phyloP scores from a whole-genome alignment of 2,113 vertebrate species.

The Rhinolophus sinicus region DNA sequence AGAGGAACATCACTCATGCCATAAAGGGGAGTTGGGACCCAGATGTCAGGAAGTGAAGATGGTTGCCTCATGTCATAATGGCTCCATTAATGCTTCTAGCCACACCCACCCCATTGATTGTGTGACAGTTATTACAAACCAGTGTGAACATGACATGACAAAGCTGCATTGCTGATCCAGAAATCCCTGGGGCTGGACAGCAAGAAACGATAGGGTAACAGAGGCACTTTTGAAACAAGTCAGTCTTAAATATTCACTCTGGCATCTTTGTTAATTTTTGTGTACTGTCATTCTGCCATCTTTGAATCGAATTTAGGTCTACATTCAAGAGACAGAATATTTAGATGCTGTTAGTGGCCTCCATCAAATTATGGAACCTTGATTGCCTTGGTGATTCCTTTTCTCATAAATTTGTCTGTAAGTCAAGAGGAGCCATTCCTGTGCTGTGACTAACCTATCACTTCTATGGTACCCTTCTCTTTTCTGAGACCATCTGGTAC shows the following conservation, averaged over 20 bases:
- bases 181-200: conserved; percentile 1
- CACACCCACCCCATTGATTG: neutral
- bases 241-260: neutral
- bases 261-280: neutral
- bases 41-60: neutral
- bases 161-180: neutral
- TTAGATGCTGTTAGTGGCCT: neutral
- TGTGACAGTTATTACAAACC: neutral
- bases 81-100: neutral
- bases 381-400: neutral
- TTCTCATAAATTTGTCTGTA: neutral
- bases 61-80: neutral
- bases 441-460: neutral
- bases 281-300: neutral
- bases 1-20: neutral
- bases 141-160: neutral
- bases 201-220: neutral
- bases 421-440: neutral
- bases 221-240: conserved; percentile 23
- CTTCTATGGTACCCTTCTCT: neutral
- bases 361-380: neutral
- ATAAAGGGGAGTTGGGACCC: neutral
- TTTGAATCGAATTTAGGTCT: neutral
- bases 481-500: neutral
- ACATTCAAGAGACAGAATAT: neutral